A percentile compares a stretch with the other conserved stretches of the same genome.
phyloP scores from a whole-genome alignment of 1,140 invertebrate genomes.

The Heliothis virescens region DNA sequence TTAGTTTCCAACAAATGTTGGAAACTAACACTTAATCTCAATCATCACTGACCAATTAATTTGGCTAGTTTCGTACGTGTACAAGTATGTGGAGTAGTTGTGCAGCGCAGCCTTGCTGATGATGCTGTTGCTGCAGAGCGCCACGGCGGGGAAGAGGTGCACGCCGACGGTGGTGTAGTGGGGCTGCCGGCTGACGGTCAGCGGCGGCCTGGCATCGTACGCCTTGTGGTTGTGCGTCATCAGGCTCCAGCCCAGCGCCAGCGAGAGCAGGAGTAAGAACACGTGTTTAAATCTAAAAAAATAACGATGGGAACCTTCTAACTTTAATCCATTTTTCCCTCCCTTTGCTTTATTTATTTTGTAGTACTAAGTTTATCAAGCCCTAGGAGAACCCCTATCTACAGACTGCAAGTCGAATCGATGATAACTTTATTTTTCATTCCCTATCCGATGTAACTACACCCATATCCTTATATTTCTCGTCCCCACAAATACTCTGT shows the following conservation, averaged over 20 bases:
- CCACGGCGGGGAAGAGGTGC: conserved; percentile 65
- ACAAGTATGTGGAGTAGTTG: conserved; percentile 58
- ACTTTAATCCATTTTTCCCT: no score
- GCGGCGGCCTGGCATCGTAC: conserved; percentile 47
- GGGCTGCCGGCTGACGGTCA: conserved; percentile 48
- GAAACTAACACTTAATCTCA: no score
- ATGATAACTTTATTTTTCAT: no score
- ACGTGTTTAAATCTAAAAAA: conserved; percentile 12
- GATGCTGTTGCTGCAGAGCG: conserved; percentile 64
- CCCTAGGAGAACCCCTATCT: no score
- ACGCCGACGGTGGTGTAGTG: conserved; percentile 20
- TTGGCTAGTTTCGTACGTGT: neutral
- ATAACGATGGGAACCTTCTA: neutral
- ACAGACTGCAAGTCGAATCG: no score
- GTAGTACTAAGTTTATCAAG: no score
- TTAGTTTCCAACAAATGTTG: no score
- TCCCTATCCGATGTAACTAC: no score
- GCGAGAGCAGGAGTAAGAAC: neutral
- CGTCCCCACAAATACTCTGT: no score
- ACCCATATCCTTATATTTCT: no score
- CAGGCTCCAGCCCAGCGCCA: neutral
- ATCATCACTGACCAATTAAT: no score
- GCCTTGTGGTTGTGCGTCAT: neutral
- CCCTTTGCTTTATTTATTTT: no score
- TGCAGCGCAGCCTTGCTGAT: conserved; percentile 58